phyloP scores from a whole-genome alignment of 1,140 invertebrate species.

The Seison nebaliae region DNA sequence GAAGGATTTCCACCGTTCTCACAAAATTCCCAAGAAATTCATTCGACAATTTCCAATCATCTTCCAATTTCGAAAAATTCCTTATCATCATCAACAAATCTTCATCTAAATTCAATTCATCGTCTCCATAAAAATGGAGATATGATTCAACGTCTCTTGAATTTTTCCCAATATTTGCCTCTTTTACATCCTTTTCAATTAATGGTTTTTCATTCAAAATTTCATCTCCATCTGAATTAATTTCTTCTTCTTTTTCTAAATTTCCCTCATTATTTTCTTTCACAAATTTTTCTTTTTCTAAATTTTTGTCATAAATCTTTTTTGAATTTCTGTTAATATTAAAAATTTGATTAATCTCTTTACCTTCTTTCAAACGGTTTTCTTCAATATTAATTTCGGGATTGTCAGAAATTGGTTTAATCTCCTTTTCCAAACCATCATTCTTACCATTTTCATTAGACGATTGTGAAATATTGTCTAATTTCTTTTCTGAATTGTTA shows the following conservation, averaged over 20 bases:
- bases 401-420: not conserved
- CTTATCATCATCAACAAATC: too few species aligned
- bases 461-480: conserved; percentile 7
- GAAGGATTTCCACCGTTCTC: too few species aligned
- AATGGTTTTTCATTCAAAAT: not conserved
- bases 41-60: too few species aligned
- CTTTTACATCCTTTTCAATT: not conserved
- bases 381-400: conserved; percentile 3
- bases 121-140: too few species aligned
- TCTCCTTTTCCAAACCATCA: conserved; percentile 9
- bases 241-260: not conserved
- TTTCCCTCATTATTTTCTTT: not conserved
- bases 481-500: too few species aligned
- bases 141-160: too few species aligned
- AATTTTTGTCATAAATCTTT: not conserved
- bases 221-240: not conserved
- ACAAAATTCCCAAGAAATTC: too few species aligned
- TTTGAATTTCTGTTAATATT: not conserved
- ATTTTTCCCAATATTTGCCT: not conserved
- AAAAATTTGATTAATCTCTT: not conserved
- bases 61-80: too few species aligned
- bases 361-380: conserved; percentile 9
- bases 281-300: not conserved
- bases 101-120: too few species aligned
- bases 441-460: conserved; percentile 7